These are phyloP conservation scores for Smutsia temminckii DNA, from an alignment of 2,797 vertebrate species.

Conservation along the genomic window DNA sequence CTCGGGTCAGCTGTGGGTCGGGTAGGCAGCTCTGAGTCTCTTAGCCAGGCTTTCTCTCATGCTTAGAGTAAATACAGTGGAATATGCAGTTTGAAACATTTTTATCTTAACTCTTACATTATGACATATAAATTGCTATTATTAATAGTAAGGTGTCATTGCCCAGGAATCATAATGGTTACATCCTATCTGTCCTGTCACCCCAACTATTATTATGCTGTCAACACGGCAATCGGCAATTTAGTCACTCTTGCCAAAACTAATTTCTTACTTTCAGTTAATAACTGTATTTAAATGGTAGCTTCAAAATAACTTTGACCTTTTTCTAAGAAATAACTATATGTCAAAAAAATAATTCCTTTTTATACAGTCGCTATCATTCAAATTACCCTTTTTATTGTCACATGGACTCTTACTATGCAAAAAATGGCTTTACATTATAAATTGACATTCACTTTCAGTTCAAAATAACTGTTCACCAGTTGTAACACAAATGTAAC, in stretches of 20 bases:
- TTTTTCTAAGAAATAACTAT: conserved; percentile 3
- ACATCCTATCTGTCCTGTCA: background rate
- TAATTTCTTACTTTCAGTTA: background rate
- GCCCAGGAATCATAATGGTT: background rate
- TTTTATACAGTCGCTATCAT: background rate
- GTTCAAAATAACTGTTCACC: background rate
- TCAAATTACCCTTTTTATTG: background rate
- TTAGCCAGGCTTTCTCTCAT: background rate
- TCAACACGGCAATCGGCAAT: background rate
- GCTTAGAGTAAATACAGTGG: background rate
- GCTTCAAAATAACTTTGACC: conserved; percentile 25
- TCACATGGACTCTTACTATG: background rate
- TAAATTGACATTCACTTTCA: background rate
- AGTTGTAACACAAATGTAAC: background rate
- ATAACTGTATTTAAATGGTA: conserved; percentile 25
- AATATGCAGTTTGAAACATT: background rate
- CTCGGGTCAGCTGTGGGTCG: background rate
- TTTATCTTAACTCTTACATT: background rate
- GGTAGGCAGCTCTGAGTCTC: background rate
- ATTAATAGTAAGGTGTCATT: background rate
- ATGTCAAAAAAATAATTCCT: background rate
- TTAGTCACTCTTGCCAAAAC: background rate
- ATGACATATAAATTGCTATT: background rate
- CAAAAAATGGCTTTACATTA: background rate
- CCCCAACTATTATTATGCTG: background rate